Evolutionary conservation across 2,797 vertebrate species (phyloP), one percentile per base, ranked within the genome.

Genomic region (Hippoglossus hippoglossus): DNA sequence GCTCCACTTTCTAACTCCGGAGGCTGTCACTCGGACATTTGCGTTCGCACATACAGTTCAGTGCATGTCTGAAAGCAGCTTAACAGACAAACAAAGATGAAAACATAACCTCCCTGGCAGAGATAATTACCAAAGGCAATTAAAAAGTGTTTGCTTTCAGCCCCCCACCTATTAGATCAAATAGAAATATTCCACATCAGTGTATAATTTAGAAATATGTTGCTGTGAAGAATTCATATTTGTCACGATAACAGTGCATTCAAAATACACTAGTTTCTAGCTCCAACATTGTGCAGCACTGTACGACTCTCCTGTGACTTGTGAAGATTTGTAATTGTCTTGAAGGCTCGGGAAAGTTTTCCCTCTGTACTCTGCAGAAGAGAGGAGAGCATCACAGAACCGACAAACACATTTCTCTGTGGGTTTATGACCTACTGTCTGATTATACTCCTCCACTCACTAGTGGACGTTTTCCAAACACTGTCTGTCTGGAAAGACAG

Each of bases 401-500:
- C 76, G 47, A 49, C 47, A 49, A n/a, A n/a, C 47, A 86, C 44
- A 83, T 84, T 63, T 80, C 77, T 82, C 79, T 47, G 59, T 62
- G 74, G 64, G 85, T 94, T 90, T 90, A 90, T 71, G 79, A 83
- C 81, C 77, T 9, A 67, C 78, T 85, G 83, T 34, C 81, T 86
- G 84, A 90, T 90, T 84, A 87, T 75, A 58, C 59, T 80, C 74
- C 52, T 72, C 73, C 50, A 71, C 73, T 87, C 82, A 78, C 79
- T 73, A 60, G 19, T 87, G 85, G 79, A 88, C 9, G 9, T 71
- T 55, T 74, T 91, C 86, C 86, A 86, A 77, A 87, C 91, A 68
- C 73, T 60, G 72, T 82, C 78, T 86, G 84, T 85, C 80, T 76
- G 54, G 73, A 21, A 49, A 71, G 77, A 82, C 66, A 58, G 67